Evolutionary conservation across 2,113 vertebrate species (phyloP), one percentile per base, ranked within the genome.

Genomic region (Salvator merianae): DNA sequence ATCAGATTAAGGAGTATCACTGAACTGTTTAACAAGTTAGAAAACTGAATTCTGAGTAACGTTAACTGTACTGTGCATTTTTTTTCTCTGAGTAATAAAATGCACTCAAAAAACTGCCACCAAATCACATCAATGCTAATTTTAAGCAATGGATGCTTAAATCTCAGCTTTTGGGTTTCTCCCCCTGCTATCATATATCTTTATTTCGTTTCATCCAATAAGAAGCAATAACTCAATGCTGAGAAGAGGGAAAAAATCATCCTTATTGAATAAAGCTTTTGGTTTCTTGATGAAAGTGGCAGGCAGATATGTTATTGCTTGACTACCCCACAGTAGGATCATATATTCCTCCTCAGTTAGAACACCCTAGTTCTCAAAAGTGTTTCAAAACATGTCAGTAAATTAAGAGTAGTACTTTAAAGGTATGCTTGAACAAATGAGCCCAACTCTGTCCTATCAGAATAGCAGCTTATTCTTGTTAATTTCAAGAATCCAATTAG

Each of bases 401-500:
- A 30, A 81, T 62, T 68, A 77, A 30, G 40, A 66, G 24, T 24
- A 79, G 50, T 34, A 70, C 6, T 9, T 53, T 68, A 68, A 55
- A 70, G 8, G 70, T 8, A 53, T 3, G 34, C 6, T 36, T 50
- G 2, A 43, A 76, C 2, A 83, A 80, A 16, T 9, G 0, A 1
- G 28, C 43, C 50, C 78, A 59, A 7, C 32, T 71, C 55, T 26
- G 16, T 43, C 14, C 8, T 47, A 4, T 28, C 24, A 80, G 82
- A 26, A 59, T 66, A 20, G 43, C 0, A 81, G 36, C 2, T 6
- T 2, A 81, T 59, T 55, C 53, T 20, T 66, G 36, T 55, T 40
- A 74, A 72, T 76, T 85, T 81, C 63, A 65, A 75, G 3, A 36
- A 28, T 77, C 28, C 40, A 86, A n/a, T 9, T 38, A 18, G 80